A percentile compares a stretch with the other conserved stretches of the same genome.
Conservation (phyloP, 2,797 vertebrate genomes). For the Champsocephalus esox region DNA sequence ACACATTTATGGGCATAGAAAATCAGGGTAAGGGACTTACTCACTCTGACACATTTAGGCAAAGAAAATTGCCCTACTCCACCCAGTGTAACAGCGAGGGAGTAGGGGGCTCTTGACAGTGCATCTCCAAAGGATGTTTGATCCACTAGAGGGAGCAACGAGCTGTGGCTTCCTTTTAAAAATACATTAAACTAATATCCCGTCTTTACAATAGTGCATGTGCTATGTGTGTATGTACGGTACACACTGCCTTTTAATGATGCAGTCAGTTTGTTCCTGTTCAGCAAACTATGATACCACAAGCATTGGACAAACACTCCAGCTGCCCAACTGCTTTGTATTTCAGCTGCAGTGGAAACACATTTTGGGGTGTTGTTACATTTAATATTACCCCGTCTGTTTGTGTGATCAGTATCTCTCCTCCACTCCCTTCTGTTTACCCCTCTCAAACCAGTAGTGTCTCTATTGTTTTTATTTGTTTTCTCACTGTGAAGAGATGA, state of each 20-base stretch:
- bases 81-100: not conserved
- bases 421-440: constrained; percentile 49
- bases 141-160: constrained; percentile 60
- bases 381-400: constrained; percentile 37
- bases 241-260: not conserved
- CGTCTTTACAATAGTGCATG: constrained; percentile 5
- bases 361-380: constrained; percentile 10
- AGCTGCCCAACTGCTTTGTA: constrained; percentile 21
- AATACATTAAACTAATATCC: constrained; percentile 18
- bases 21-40: not conserved
- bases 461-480: constrained; percentile 63
- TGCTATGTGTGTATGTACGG: not conserved
- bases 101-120: constrained; percentile 4
- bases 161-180: constrained; percentile 11
- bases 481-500: constrained; percentile 49
- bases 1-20: not conserved
- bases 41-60: constrained; percentile 5
- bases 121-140: not conserved
- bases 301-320: constrained; percentile 12
- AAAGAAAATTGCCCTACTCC: too few species aligned
- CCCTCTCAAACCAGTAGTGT: constrained; percentile 50
- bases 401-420: constrained; percentile 45
- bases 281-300: constrained; percentile 5
- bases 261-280: not conserved
- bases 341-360: constrained; percentile 33